Evolutionary conservation across 2,113 vertebrate genomes (phyloP).

Genomic region (Sporophila hypoxantha): DNA sequence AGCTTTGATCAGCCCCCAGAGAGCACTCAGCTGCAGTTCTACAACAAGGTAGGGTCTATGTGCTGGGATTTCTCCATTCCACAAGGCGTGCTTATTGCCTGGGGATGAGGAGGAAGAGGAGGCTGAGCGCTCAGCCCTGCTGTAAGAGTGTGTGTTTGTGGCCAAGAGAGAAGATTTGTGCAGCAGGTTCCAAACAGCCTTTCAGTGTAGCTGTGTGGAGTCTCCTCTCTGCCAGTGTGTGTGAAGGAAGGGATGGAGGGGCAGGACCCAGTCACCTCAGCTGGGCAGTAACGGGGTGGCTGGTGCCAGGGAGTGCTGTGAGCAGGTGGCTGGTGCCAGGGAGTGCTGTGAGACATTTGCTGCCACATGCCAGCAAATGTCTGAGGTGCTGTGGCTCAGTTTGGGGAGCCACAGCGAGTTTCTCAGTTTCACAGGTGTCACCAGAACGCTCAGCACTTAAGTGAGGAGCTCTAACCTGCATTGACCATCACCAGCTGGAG

Average conservation of each 20-base stretch:
- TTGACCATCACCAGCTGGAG: background rate
- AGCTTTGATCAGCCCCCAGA: conserved; percentile 76
- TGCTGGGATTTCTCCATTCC: background rate
- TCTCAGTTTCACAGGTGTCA: fast-evolving
- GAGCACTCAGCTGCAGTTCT: conserved; percentile 68
- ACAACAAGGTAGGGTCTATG: conserved; percentile 66
- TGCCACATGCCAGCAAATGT: background rate
- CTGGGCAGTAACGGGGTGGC: background rate
- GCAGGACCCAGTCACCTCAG: background rate
- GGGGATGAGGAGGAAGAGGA: background rate
- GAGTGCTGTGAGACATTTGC: background rate
- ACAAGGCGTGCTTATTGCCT: background rate
- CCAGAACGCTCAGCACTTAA: background rate
- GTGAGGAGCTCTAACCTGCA: background rate
- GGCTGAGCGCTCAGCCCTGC: background rate
- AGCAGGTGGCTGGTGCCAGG: background rate
- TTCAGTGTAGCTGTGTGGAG: background rate
- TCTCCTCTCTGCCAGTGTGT: background rate
- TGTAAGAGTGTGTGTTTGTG: background rate
- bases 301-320: background rate
- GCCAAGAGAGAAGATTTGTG: background rate
- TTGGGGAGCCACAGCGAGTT: background rate
- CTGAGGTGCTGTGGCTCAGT: background rate
- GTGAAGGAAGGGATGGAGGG: background rate
- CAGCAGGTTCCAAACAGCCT: fast-evolving